Evolutionary conservation across 2,113 vertebrate genomes (phyloP), one percentile per base, ranked within the genome.

Genomic region (Himantopus leucocephalus): DNA sequence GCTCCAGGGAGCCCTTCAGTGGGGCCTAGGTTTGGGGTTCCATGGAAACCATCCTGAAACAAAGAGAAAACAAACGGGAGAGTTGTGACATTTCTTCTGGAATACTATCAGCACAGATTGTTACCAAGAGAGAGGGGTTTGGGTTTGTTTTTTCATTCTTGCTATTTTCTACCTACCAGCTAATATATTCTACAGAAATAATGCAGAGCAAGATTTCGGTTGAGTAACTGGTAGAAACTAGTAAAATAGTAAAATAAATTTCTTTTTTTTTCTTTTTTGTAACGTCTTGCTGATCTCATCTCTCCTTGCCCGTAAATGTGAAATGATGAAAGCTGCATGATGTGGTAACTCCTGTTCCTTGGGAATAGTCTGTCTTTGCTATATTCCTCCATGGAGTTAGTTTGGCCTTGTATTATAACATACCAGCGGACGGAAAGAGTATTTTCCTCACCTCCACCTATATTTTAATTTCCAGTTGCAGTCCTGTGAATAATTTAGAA

Each of bases 1-100:
- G 56, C 90, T 59, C 79, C 64, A 71, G 94, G 94, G 85, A 96
- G 17, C 52, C 82, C 92, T 96, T 88, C 80, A 68, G 55, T 77
- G 87, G 79, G 89, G 94, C 95, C 91, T 95, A 94, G 80, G 64
- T 95, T 94, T 94, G 92, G 58, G 76, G 41, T 96, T 96, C 96
- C 93, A 97, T 95, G 94, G 97, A 97, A 97, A 96, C 94, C 52
- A 2, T 50, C 84, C 88, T 96, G 90, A 97, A 97, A 96, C 95
- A 96, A 95, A 96, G 64, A 91, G 93, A 96, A 97, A 97, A 97
- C 96, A 97, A 92, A 96, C 0, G 5, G 37, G 83, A 91, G 89
- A 90, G 90, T 37, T 91, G 95, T 95, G 95, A 96, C 91, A 91
- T 84, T 90, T 7, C 73, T 92, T 68, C 93, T 97, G 93, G 95